Percentiles rank a stretch among this genome's conserved stretches.
phyloP scores from a whole-genome alignment of 2,113 vertebrate genomes.

The Circaetus cinerascens region DNA sequence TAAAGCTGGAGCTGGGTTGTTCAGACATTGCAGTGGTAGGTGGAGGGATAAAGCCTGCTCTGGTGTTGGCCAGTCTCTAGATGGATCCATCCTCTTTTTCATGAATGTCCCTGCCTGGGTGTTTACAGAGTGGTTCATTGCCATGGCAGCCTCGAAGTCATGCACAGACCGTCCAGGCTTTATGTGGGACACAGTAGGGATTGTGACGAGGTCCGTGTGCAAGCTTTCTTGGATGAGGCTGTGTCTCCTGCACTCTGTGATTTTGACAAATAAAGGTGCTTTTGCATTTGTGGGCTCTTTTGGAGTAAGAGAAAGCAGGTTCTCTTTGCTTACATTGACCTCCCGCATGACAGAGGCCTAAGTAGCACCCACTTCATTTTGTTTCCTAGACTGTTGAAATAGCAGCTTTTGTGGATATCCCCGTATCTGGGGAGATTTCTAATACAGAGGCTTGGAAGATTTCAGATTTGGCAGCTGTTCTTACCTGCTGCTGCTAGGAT shows the following conservation, averaged over 20 bases:
- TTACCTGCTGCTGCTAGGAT: conserved; percentile 38
- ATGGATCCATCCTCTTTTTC: not conserved
- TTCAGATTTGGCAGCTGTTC: conserved; percentile 11
- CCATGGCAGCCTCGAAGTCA: not conserved
- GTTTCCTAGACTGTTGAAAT: not conserved
- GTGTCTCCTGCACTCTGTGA: not conserved
- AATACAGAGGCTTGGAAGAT: not conserved
- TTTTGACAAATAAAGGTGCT: not conserved
- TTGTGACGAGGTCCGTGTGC: not conserved
- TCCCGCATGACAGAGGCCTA: not conserved
- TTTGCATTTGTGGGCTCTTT: not conserved
- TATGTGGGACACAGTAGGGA: not conserved
- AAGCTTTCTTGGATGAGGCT: not conserved
- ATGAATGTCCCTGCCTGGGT: not conserved
- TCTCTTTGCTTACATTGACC: not conserved
- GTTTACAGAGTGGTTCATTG: not conserved
- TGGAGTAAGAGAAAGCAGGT: not conserved
- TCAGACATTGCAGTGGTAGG: not conserved
- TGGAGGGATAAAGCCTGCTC: not conserved
- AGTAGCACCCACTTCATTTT: not conserved
- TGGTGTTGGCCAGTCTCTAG: not conserved
- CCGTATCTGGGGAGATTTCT: not conserved
- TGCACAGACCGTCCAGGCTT: not conserved
- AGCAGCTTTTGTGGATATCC: not conserved
- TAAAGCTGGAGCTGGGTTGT: not conserved